Evolutionary conservation across 1,140 invertebrate genomes (phyloP).

Genomic region (Nylanderia fulva): DNA sequence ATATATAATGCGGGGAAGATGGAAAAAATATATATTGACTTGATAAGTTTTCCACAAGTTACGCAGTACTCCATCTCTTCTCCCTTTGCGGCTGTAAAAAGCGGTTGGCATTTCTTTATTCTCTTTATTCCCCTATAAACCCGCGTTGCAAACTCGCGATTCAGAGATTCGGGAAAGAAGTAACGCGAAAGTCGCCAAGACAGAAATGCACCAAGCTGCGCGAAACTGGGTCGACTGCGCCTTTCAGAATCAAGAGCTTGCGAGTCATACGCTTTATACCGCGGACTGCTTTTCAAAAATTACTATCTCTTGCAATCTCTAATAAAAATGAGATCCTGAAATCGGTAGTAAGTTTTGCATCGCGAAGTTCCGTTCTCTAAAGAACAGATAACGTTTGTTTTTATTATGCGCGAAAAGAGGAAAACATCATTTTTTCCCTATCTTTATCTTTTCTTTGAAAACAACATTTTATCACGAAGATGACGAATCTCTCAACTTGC

Average conservation of each 20-base stretch:
- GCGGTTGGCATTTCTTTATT: background rate
- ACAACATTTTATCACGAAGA: background rate
- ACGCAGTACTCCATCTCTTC: background rate
- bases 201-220: slow-evolving; percentile 38
- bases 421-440: background rate
- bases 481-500: background rate
- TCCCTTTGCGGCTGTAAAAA: slow-evolving; percentile 20
- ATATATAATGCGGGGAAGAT: background rate
- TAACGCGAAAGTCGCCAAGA: background rate
- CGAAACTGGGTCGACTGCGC: slow-evolving; percentile 50
- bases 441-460: background rate
- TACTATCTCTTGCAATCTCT: slow-evolving; percentile 14
- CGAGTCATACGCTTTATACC: slow-evolving; percentile 5
- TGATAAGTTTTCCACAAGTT: slow-evolving; percentile 14
- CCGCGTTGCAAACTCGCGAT: background rate
- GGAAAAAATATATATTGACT: slow-evolving; percentile 2
- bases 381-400: background rate
- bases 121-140: slow-evolving; percentile 18
- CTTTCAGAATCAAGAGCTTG: slow-evolving; percentile 23
- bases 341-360: background rate
- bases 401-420: background rate
- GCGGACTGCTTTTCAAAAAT: slow-evolving; percentile 28
- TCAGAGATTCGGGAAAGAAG: slow-evolving; percentile 28
- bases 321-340: background rate
- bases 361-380: background rate